Evolutionary conservation across 2,888 invertebrate species (phyloP).

Genomic region (Heliconius sara): DNA sequence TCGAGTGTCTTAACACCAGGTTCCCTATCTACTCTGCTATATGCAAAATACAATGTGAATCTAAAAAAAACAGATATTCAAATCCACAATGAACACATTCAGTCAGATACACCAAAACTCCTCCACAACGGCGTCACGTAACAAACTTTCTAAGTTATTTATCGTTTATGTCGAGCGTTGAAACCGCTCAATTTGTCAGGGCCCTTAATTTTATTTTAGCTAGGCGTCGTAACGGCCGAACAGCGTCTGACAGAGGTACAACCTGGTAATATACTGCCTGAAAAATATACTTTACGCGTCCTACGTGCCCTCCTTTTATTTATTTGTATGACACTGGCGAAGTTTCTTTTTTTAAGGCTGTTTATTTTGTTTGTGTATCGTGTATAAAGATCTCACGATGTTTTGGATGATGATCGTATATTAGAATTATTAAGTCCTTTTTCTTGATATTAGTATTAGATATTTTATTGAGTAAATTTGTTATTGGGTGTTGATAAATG

Average conservation of each 20-base stretch:
- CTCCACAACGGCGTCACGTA: constrained; percentile 26
- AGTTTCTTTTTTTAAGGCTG: background rate
- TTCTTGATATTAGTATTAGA: background rate
- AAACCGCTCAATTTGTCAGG: constrained; percentile 48
- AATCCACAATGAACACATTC: background rate
- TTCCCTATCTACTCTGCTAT: background rate
- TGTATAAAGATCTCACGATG: background rate
- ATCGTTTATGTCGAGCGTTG: constrained; percentile 42
- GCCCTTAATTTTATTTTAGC: constrained; percentile 47
- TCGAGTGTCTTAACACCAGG: background rate
- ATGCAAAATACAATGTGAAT: too few species aligned
- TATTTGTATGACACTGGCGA: constrained; percentile 18
- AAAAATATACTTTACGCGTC: constrained; percentile 46
- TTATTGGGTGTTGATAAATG: too few species aligned
- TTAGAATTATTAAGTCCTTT: background rate
- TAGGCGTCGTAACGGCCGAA: constrained; percentile 35
- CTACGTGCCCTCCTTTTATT: constrained; percentile 31
- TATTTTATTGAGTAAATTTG: too few species aligned
- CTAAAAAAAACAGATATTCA: too few species aligned
- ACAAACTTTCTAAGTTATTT: constrained; percentile 45
- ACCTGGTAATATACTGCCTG: constrained; percentile 45
- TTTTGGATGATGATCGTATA: background rate
- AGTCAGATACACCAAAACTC: constrained; percentile 15
- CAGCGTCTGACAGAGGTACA: constrained; percentile 34
- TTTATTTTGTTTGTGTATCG: constrained; percentile 8